phyloP scores from a whole-genome alignment of 2,888 invertebrate genomes.

The Ichneumoninae sp. region DNA sequence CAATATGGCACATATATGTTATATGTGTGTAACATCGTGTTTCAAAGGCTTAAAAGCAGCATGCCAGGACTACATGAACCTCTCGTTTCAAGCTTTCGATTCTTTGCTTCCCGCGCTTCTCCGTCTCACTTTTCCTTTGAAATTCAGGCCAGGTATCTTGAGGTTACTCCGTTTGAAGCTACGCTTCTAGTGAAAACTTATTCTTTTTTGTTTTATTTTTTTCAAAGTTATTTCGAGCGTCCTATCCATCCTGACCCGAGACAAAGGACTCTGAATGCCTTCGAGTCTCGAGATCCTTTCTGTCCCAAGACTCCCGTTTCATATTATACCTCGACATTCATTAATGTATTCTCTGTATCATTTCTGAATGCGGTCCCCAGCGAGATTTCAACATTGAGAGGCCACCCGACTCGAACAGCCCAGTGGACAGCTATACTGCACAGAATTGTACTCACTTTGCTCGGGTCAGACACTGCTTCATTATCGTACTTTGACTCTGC shows the following conservation, averaged over 20 bases:
- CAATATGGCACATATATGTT: background rate
- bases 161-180: slow-evolving; percentile 12
- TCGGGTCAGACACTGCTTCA: background rate
- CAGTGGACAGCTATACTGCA: background rate
- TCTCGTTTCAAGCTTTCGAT: slow-evolving; percentile 1
- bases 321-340: background rate
- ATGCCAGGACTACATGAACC: background rate
- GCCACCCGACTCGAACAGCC: background rate
- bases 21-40: background rate
- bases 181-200: background rate
- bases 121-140: background rate
- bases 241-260: background rate
- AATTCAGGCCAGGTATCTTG: background rate
- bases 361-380: slow-evolving; percentile 10
- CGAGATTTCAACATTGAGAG: background rate
- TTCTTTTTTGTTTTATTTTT: background rate
- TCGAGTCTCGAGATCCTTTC: slow-evolving; percentile 1
- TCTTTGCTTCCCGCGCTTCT: background rate
- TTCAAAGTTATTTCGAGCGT: background rate
- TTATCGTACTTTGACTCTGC: slow-evolving; percentile 6
- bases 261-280: background rate
- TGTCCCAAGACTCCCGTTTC: background rate
- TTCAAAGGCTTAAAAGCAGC: background rate
- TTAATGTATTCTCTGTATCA: slow-evolving; percentile 12
- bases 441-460: background rate